phyloP scores from a whole-genome alignment of 2,797 vertebrate species.

The Nannoperca australis region DNA sequence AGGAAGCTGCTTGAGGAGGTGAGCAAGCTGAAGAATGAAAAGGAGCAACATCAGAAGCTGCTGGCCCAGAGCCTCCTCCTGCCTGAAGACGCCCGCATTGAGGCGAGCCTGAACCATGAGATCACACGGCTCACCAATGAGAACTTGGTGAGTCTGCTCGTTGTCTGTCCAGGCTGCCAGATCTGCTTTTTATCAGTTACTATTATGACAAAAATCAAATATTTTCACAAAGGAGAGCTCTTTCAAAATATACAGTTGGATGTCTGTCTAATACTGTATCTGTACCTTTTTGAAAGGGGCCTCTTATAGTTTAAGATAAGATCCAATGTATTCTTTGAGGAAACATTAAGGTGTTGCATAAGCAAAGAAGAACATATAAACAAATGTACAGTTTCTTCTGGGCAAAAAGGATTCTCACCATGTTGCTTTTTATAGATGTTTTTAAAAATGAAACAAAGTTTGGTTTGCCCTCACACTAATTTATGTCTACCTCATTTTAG shows the following conservation, averaged over 20 bases:
- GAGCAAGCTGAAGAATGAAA: conserved; percentile 90
- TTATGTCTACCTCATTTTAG: conserved; percentile 73
- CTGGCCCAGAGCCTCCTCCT: conserved; percentile 91
- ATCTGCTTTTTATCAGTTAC: background rate
- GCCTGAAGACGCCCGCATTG: conserved; percentile 91
- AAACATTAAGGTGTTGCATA: background rate
- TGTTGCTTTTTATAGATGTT: background rate
- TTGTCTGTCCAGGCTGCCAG: background rate
- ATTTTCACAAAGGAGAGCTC: background rate
- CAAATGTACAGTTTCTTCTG: background rate
- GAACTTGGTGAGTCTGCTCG: conserved; percentile 89
- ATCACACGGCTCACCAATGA: conserved; percentile 93
- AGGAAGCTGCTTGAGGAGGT: conserved; percentile 88
- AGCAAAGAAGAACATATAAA: background rate
- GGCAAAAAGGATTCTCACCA: background rate
- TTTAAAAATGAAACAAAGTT: background rate
- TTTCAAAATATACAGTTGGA: background rate
- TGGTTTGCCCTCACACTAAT: conserved; percentile 16
- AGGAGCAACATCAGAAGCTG: conserved; percentile 92
- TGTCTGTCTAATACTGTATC: background rate
- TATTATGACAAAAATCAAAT: too few species aligned
- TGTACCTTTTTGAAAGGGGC: background rate
- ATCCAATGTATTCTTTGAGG: background rate
- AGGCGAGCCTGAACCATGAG: conserved; percentile 93
- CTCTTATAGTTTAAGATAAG: background rate